phyloP scores from a whole-genome alignment of 2,113 vertebrate species.

The Ivindomyrus marchei region DNA sequence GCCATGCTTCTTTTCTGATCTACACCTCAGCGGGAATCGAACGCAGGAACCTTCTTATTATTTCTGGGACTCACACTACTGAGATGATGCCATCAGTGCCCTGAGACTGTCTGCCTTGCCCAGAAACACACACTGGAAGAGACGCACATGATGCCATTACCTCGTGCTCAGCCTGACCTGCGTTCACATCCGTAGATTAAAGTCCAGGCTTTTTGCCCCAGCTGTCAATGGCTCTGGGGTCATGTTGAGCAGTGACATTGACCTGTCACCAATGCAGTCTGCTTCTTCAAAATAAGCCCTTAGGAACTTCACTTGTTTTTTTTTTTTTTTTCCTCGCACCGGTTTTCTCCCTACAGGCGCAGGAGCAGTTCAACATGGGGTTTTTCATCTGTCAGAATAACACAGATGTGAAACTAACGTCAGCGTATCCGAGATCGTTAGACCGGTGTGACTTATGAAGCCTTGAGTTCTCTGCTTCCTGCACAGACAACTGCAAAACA shows the following conservation, averaged over 20 bases:
- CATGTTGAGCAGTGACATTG: neutral
- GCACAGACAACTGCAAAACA: neutral
- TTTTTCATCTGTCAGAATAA: neutral
- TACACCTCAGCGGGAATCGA: neutral
- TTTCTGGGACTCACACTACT: neutral
- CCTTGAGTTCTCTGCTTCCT: neutral
- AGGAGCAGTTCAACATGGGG: neutral
- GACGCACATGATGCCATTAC: neutral
- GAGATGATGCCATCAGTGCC: neutral
- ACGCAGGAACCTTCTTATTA: neutral
- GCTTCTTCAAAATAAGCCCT: neutral
- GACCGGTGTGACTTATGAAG: neutral
- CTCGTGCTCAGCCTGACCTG: neutral
- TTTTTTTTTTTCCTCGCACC: neutral
- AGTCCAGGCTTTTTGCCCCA: neutral
- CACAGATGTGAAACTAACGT: neutral
- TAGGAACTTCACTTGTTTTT: neutral
- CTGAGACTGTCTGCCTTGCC: neutral
- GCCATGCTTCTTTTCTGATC: slow-evolving; percentile 30
- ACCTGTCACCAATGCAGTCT: neutral
- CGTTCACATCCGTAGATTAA: neutral
- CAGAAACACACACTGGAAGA: neutral
- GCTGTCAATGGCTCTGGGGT: slow-evolving; percentile 4
- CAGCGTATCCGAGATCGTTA: neutral
- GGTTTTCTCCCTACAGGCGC: neutral